These are phyloP conservation scores for Trematomus bernacchii DNA, from an alignment of 2,797 vertebrate genomes.

Conservation along the genomic window DNA sequence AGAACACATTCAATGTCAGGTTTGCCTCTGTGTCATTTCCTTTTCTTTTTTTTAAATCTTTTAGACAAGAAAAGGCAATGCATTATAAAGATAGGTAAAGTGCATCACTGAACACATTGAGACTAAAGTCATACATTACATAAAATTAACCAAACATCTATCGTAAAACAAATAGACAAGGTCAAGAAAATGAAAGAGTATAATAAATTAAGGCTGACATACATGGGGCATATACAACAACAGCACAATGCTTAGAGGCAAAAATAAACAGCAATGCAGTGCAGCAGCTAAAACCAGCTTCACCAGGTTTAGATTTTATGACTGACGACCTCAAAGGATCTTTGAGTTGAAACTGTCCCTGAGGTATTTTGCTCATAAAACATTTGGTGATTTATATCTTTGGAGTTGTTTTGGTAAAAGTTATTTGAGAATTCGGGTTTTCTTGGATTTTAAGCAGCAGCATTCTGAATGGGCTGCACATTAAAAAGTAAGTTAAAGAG, in stretches of 20 bases:
- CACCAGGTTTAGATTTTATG: conserved; percentile 18
- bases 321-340: background rate
- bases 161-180: background rate
- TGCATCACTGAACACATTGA: background rate
- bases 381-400: background rate
- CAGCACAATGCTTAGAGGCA: background rate
- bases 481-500: conserved; percentile 9
- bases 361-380: conserved; percentile 4
- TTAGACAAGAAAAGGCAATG: no score
- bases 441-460: conserved; percentile 7
- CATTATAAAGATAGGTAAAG: no score
- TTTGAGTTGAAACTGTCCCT: background rate
- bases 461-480: conserved; percentile 10
- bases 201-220: background rate
- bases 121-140: background rate
- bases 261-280: background rate
- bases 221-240: background rate
- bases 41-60: no score
- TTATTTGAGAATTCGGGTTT: background rate
- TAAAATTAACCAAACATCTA: background rate
- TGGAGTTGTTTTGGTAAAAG: background rate
- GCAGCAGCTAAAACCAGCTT: conserved; percentile 33
- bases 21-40: no score
- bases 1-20: conserved; percentile 6
- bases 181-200: background rate